Conservation (phyloP, 2,797 vertebrate species). For the Lindbergichthys nudifrons region DNA sequence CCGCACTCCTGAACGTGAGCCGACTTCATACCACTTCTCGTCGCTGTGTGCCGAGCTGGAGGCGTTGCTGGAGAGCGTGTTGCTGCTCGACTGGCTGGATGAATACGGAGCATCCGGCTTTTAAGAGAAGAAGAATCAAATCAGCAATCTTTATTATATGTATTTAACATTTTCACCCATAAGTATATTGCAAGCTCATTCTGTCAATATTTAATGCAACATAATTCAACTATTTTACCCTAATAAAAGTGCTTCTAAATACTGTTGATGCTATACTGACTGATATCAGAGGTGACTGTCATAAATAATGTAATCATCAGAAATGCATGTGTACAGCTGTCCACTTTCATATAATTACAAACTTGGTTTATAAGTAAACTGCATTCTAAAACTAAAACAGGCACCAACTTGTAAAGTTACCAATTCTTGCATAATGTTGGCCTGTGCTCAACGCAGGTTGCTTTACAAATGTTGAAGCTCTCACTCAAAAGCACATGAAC, state of each 20-base stretch:
- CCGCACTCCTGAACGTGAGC: constrained; percentile 86
- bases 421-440: too few species aligned
- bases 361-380: too few species aligned
- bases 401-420: too few species aligned
- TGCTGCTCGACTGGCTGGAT: constrained; percentile 96
- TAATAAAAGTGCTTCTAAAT: too few species aligned
- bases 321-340: too few species aligned
- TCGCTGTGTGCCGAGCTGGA: constrained; percentile 96
- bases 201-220: neutral
- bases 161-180: neutral
- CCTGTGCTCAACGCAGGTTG: neutral
- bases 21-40: constrained; percentile 95
- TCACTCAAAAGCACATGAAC: constrained; percentile 1
- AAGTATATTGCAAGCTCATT: neutral
- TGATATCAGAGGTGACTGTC: too few species aligned
- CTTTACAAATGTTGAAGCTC: neutral
- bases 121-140: constrained; percentile 15
- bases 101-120: constrained; percentile 92
- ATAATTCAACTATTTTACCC: too few species aligned
- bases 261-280: too few species aligned
- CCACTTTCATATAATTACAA: too few species aligned
- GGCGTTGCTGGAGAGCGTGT: constrained; percentile 95
- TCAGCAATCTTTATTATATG: neutral
- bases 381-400: too few species aligned
- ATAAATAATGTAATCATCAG: too few species aligned